Percentiles rank a stretch among this genome's conserved stretches.
phyloP scores from a whole-genome alignment of 1,140 invertebrate genomes.

The Tenebrio molitor region DNA sequence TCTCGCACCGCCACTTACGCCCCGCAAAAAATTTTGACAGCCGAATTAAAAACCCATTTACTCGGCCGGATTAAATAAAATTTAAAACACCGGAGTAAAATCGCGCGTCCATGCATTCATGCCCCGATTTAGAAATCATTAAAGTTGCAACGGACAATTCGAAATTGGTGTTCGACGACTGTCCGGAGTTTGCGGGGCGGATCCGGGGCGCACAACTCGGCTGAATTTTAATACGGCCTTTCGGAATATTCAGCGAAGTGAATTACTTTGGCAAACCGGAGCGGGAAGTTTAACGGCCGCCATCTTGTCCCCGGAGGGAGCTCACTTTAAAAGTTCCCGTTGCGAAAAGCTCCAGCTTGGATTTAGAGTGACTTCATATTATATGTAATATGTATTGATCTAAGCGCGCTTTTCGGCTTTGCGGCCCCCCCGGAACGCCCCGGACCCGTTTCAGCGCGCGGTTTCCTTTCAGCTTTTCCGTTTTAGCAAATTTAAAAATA shows the following conservation, averaged over 20 bases:
- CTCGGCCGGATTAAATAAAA: constrained; percentile 11
- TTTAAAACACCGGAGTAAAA: constrained; percentile 18
- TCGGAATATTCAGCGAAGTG: constrained; percentile 56
- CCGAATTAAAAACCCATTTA: constrained; percentile 34
- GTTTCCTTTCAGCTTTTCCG: constrained; percentile 33
- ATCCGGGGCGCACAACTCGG: constrained; percentile 56
- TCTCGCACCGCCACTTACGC: constrained; percentile 38
- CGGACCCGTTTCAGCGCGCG: constrained; percentile 31
- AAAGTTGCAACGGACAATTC: constrained; percentile 35
- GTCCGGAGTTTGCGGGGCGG: constrained; percentile 39
- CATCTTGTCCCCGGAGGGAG: constrained; percentile 61
- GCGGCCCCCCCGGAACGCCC: neutral
- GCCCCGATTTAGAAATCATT: too few species aligned
- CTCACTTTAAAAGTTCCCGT: constrained; percentile 62
- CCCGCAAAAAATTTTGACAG: neutral
- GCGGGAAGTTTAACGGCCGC: constrained; percentile 47
- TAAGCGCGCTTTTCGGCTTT: constrained; percentile 46
- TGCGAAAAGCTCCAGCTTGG: constrained; percentile 58
- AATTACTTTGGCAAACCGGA: constrained; percentile 56
- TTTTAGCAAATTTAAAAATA: constrained; percentile 30
- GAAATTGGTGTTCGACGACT: neutral
- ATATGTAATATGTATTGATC: constrained; percentile 62
- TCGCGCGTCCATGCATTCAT: too few species aligned
- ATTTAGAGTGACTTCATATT: constrained; percentile 60
- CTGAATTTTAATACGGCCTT: constrained; percentile 61